phyloP scores from a whole-genome alignment of 2,888 invertebrate species.

The Trichogramma evanescens region DNA sequence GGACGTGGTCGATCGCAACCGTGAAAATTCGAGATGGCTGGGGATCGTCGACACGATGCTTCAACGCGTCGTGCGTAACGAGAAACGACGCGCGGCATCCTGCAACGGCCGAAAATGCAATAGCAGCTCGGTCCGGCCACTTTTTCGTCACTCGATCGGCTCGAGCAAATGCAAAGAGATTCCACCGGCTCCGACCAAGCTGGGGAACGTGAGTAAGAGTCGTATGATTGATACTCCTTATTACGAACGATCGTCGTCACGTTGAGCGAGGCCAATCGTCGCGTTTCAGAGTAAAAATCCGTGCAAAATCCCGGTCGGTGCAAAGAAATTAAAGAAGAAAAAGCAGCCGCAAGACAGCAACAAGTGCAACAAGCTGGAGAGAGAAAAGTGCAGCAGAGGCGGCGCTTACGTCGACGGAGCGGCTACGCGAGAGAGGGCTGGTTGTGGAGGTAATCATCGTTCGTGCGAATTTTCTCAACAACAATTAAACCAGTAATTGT shows the following conservation, averaged over 20 bases:
- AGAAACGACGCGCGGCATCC: not conserved
- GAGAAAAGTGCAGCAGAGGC: not conserved
- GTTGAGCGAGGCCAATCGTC: too few species aligned
- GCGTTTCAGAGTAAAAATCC: not conserved
- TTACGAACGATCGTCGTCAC: too few species aligned
- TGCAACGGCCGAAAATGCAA: not conserved
- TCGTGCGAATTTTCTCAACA: too few species aligned
- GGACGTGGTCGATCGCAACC: not conserved
- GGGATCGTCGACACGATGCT: slow-evolving; percentile 5
- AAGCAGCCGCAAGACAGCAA: not conserved
- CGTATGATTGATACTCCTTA: too few species aligned
- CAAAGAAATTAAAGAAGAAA: not conserved
- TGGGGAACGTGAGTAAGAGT: not conserved
- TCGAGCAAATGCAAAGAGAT: not conserved
- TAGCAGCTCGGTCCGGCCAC: not conserved
- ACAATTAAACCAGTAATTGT: too few species aligned
- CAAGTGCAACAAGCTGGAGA: slow-evolving; percentile 9
- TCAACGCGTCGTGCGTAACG: slow-evolving; percentile 3
- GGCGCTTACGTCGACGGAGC: not conserved
- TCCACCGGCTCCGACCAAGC: not conserved
- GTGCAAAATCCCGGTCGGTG: not conserved
- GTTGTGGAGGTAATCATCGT: too few species aligned
- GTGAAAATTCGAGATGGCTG: slow-evolving; percentile 3
- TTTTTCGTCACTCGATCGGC: slow-evolving; percentile 5
- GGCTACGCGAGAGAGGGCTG: too few species aligned